Evolutionary conservation across 2,113 vertebrate genomes (phyloP).

Genomic region (Cepphus grylle): DNA sequence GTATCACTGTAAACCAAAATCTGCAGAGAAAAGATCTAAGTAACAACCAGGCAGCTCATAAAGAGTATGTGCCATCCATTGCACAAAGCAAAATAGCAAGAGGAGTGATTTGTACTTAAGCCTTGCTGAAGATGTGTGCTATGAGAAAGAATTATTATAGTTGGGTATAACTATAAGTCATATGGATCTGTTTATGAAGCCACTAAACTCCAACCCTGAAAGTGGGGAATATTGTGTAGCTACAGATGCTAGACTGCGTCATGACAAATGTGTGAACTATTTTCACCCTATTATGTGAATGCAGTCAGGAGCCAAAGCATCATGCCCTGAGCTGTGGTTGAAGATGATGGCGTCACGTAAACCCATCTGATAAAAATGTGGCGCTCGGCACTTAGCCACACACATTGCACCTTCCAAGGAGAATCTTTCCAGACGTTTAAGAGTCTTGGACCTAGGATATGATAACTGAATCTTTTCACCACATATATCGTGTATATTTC

Average conservation of each 20-base stretch:
- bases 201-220: not conserved
- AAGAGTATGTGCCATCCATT: not conserved
- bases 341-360: not conserved
- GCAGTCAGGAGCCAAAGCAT: not conserved
- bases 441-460: not conserved
- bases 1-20: not conserved
- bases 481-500: accelerated
- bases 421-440: not conserved
- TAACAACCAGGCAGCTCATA: not conserved
- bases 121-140: not conserved
- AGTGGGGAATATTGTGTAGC: not conserved
- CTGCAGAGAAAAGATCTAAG: not conserved
- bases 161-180: not conserved
- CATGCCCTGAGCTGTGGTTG: not conserved
- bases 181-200: not conserved
- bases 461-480: not conserved
- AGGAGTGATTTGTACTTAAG: not conserved
- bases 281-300: not conserved
- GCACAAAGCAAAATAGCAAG: not conserved
- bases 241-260: not conserved
- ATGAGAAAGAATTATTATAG: not conserved
- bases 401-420: not conserved
- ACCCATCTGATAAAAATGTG: not conserved
- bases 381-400: not conserved
- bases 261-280: not conserved